Percentiles rank a stretch among this genome's conserved stretches.
phyloP scores from a whole-genome alignment of 2,797 vertebrate species.

The Sebastolobus alascanus region DNA sequence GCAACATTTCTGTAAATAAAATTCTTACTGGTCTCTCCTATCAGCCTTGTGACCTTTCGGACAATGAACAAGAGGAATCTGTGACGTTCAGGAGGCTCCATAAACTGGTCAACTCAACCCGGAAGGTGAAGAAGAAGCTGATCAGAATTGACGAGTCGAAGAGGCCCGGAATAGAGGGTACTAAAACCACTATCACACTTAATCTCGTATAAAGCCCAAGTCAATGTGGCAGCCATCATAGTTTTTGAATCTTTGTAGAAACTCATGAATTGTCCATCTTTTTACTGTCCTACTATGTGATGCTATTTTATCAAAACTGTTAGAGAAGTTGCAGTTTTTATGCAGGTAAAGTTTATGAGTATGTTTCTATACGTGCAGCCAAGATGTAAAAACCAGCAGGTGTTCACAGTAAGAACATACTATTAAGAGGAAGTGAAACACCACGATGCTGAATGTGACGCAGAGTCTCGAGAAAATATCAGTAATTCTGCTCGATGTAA shows the following conservation, averaged over 20 bases:
- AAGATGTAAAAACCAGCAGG: neutral
- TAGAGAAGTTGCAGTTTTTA: neutral
- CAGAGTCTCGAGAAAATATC: constrained; percentile 26
- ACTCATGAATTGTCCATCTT: neutral
- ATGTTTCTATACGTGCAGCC: neutral
- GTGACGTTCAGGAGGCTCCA: constrained; percentile 94
- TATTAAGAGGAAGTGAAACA: constrained; percentile 1
- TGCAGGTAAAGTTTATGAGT: neutral
- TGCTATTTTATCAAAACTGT: neutral
- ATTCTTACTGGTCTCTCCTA: neutral
- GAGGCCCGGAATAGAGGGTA: constrained; percentile 91
- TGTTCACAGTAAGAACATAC: constrained; percentile 1
- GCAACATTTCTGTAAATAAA: neutral
- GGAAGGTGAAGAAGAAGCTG: constrained; percentile 95
- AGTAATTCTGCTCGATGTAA: constrained; percentile 23
- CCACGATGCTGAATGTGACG: neutral
- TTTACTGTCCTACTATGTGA: neutral
- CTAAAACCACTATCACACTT: constrained; percentile 9
- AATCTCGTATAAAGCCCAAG: neutral
- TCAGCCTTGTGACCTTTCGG: constrained; percentile 93
- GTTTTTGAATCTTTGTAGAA: neutral
- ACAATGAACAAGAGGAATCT: constrained; percentile 93
- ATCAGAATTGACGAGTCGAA: constrained; percentile 93
- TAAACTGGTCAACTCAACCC: constrained; percentile 95
- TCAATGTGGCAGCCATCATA: neutral